phyloP scores from a whole-genome alignment of 2,113 vertebrate genomes.

The Herpetotheres cachinnans region DNA sequence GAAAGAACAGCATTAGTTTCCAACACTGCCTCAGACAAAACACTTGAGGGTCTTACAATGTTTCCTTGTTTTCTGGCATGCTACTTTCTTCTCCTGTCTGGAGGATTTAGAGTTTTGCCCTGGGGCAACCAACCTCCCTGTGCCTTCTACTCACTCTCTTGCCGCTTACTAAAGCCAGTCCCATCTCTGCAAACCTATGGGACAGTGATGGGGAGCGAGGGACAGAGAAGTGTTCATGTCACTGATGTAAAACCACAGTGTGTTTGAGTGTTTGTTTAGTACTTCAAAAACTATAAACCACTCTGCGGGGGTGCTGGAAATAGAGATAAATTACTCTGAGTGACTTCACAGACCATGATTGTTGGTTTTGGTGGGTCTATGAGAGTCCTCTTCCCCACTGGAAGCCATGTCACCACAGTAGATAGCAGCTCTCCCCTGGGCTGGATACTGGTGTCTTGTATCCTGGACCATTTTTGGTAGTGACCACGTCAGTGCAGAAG shows the following conservation, averaged over 20 bases:
- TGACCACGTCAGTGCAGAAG: not conserved
- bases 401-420: not conserved
- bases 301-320: not conserved
- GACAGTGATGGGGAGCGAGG: not conserved
- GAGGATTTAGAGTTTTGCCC: not conserved
- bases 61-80: not conserved
- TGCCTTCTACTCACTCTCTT: not conserved
- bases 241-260: not conserved
- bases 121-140: not conserved
- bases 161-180: not conserved
- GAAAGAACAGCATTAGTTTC: not conserved
- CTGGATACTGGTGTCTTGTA: not conserved
- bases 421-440: not conserved
- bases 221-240: not conserved
- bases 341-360: not conserved
- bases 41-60: not conserved
- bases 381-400: not conserved
- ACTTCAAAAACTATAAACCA: not conserved
- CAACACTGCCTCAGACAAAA: not conserved
- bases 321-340: not conserved
- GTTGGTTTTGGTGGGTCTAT: not conserved
- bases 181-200: not conserved
- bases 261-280: not conserved
- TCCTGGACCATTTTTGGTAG: not conserved
- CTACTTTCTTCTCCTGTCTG: not conserved